A percentile compares a stretch with the other conserved stretches of the same genome.
Evolutionary conservation across 2,113 vertebrate species (phyloP).

Genomic region (Pangasianodon gigas): DNA sequence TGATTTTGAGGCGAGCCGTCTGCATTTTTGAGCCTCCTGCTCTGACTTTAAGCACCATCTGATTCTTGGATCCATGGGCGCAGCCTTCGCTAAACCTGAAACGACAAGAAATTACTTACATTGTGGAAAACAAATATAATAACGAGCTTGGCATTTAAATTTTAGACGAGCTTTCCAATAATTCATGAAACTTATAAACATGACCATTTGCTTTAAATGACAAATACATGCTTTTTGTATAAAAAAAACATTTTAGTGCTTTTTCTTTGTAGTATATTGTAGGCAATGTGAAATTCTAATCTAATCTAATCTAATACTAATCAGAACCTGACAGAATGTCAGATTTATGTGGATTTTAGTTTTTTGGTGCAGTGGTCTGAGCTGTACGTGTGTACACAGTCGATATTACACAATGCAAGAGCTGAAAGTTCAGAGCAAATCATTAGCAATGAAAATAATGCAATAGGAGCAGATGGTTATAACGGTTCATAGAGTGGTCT

Average conservation of each 20-base stretch:
- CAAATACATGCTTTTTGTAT: neutral
- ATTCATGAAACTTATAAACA: neutral
- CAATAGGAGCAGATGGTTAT: neutral
- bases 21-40: conserved; percentile 62
- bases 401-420: conserved; percentile 56
- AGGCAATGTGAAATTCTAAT: neutral
- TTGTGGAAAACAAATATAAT: no score
- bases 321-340: neutral
- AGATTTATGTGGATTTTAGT: neutral
- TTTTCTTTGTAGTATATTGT: neutral
- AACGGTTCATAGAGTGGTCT: no score
- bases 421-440: conserved; percentile 32
- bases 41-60: conserved; percentile 71
- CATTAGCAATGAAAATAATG: neutral
- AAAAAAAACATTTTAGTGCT: neutral
- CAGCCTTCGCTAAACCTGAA: conserved; percentile 47
- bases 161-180: neutral
- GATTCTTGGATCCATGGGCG: conserved; percentile 41
- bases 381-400: conserved; percentile 56
- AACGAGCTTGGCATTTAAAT: neutral
- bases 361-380: neutral
- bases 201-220: neutral
- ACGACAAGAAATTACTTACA: neutral
- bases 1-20: neutral
- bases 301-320: neutral